Evolutionary conservation across 2,113 vertebrate genomes (phyloP), one percentile per base, ranked within the genome.

Genomic region (Anguilla japonica): DNA sequence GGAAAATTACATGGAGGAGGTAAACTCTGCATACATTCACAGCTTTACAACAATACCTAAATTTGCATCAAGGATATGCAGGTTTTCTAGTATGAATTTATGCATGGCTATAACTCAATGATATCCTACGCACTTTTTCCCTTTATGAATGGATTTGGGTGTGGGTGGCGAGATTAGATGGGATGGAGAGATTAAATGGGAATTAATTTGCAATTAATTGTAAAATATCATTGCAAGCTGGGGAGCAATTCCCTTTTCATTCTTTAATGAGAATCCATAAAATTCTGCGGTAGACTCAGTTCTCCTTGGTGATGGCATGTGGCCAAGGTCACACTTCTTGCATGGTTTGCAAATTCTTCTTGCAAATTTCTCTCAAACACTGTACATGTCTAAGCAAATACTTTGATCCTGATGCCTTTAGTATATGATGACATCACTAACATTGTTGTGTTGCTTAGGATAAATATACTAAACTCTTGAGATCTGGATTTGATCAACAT

Each of bases 201-300:
- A 34, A 34, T 34, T 34, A 34, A 34, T 34, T 53, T n/a, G 50
- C 50, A 83, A 83, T 83, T 39, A 56, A 83, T 67, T 67, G 22
- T 67, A 67, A 29, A 83, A 56, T 56, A n/a, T 83, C 46, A 34
- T 53, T 56, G 82, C 82, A 83, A 83, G 82, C 50, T 29, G 5
- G 26, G 57, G n/a, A 18, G 53, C 57, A 83, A 83, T 83, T 60
- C 8, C 39, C 11, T 57, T 39, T 63, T 18, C 57, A 40, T 34
- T 57, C n/a, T 63, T 60, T 60, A 57, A 83, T 83, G 56, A 40
- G n/a, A 56, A 60, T 63, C 22, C 39, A 8, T 57, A 15, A 40
- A 18, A 75, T 13, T 29, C 9, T 75, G 71, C 26, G 22, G 60
- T 26, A 53, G 50, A 83, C 56, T 83, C n/a, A 11, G 15, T 83